These are phyloP conservation scores for Myathropa florea DNA, from an alignment of 2,888 invertebrate species.

Conservation along the genomic window DNA sequence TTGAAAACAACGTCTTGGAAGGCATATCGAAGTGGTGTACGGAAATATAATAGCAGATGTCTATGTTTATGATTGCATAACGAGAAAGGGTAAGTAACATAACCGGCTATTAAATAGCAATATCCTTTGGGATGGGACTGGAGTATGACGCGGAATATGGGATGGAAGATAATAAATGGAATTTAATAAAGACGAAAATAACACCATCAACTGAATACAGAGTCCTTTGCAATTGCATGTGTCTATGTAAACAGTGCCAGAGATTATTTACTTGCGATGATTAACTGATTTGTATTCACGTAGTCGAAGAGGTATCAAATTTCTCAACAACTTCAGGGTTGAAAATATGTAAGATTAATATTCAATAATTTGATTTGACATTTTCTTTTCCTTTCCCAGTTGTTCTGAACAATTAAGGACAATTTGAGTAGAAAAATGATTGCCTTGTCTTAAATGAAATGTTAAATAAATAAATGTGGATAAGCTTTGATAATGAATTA, in stretches of 20 bases:
- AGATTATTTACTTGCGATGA: not conserved
- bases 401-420: too few species aligned
- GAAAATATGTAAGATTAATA: too few species aligned
- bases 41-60: conserved; percentile 2
- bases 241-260: not conserved
- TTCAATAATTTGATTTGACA: not conserved
- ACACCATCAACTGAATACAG: not conserved
- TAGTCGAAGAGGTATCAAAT: not conserved
- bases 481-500: too few species aligned
- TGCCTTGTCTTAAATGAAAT: too few species aligned
- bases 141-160: not conserved
- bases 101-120: conserved; percentile 10
- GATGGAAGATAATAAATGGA: conserved; percentile 7
- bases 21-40: not conserved
- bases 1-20: not conserved
- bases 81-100: not conserved
- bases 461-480: too few species aligned
- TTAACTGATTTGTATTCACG: not conserved
- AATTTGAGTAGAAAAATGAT: too few species aligned
- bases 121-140: not conserved
- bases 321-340: not conserved
- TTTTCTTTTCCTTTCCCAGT: not conserved
- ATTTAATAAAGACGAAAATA: conserved; percentile 24
- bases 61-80: conserved; percentile 1
- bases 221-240: not conserved